Evolutionary conservation across 2,888 invertebrate genomes (phyloP), one percentile per base, ranked within the genome.

Genomic region (Drosophila mettleri): DNA sequence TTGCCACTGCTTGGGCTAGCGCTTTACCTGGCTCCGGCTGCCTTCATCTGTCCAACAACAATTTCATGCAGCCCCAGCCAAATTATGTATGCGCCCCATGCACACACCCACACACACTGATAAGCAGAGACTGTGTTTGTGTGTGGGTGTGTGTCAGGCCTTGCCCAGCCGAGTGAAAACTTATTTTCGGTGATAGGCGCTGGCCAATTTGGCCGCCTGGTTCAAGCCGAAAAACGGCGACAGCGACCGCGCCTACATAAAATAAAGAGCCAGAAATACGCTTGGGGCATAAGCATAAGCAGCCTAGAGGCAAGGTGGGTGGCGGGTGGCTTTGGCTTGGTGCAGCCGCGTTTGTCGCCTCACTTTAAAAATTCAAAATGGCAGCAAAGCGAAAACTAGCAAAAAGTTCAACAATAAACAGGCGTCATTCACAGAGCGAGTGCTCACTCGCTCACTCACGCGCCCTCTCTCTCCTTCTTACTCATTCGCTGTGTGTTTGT

Each of bases 21-120:
- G 78, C 70, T 66, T 66, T 74, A 78, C 78, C 78, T 78, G 78
- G 49, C 22, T 66, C 66, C 43, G 61, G 55, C 27, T 48, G 46
- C 75, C 76, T 73, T 52, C 33, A 62, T 64, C 60, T 59, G 78
- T 78, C 74, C 48, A 49, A 49, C 74, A 83, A 82, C 78, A 80
- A 67, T 68, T 66, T 78, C 70, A 78, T 81, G 87, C 81, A 86
- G 66, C 64, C 76, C 67, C 79, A 85, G 75, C 66, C 81, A 83
- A 87, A 83, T 87, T 87, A 83, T 83, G 82, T 87, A 87, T 87
- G 81, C 87, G 82, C 87, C 85, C 79, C 87, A 43, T 53, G 16
- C 62, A 61, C 51, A 52, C 55, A 45, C 41, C 39, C 8, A 51
- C 41, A 53, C 46, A 39, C 24, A 22, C 22, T 1, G 10, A 9